Conservation (phyloP, 2,113 vertebrate species). For the Thinocorus orbignyianus region DNA sequence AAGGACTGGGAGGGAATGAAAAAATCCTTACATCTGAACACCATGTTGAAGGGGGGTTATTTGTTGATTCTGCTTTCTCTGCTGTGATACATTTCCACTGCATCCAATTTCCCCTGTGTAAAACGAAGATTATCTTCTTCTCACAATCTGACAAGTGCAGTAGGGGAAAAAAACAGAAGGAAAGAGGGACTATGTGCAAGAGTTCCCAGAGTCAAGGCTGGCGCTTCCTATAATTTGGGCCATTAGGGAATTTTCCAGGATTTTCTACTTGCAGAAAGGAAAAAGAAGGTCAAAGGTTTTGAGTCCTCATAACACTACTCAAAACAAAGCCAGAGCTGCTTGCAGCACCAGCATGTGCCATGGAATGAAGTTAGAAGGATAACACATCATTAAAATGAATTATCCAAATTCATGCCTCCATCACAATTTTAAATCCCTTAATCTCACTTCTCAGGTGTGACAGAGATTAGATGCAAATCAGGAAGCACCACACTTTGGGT, state of each 20-base stretch:
- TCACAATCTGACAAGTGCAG: conserved; percentile 38
- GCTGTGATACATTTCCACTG: conserved; percentile 4
- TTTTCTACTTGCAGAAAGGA: not conserved
- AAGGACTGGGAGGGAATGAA: not conserved
- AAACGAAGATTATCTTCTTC: conserved; percentile 54
- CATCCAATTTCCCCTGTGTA: conserved; percentile 37
- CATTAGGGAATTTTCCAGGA: conserved; percentile 48
- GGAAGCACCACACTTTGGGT: not conserved
- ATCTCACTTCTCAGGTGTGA: not conserved
- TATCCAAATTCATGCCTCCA: not conserved
- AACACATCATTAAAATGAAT: not conserved
- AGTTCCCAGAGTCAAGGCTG: not conserved
- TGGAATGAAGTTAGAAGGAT: not conserved
- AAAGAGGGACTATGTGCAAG: rapidly evolving
- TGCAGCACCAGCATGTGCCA: not conserved
- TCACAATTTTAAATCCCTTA: not conserved
- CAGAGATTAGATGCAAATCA: not conserved
- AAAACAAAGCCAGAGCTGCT: conserved; percentile 6
- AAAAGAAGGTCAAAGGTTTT: conserved; percentile 31
- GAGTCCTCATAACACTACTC: not conserved
- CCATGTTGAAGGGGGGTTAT: not conserved
- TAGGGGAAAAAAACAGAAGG: not conserved
- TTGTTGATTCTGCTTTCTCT: conserved; percentile 15
- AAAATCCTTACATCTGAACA: not conserved
- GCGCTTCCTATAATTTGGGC: not conserved